These are phyloP conservation scores for Mormyrops attenuatus DNA, from an alignment of 2,797 vertebrate species.

Conservation along the genomic window DNA sequence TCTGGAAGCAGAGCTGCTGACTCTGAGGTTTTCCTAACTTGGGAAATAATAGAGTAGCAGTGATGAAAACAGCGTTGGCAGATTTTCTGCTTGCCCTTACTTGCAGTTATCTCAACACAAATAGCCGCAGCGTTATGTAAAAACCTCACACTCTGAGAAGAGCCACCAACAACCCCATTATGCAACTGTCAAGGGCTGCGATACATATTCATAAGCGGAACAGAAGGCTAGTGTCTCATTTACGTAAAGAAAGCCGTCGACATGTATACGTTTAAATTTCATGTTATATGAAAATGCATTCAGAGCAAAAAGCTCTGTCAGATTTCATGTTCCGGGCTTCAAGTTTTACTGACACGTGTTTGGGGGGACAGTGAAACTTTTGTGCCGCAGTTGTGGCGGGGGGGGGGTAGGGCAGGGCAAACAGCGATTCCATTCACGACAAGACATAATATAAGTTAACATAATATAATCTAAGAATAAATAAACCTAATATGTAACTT, in stretches of 20 bases:
- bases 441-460: neutral
- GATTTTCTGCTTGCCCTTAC: neutral
- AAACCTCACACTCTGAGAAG: slow-evolving; percentile 2
- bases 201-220: slow-evolving; percentile 17
- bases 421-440: neutral
- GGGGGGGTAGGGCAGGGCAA: neutral
- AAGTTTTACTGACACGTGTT: neutral
- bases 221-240: neutral
- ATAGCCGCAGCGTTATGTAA: neutral
- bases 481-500: neutral
- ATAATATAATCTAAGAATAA: neutral
- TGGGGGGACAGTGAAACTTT: neutral
- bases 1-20: neutral
- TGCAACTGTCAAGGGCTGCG: neutral
- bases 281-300: neutral
- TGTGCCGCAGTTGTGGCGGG: neutral
- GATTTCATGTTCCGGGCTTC: neutral
- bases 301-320: neutral
- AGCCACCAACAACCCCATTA: neutral
- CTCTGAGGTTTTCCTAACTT: neutral
- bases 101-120: neutral
- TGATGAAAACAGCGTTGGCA: neutral
- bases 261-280: neutral
- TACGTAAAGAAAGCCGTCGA: neutral
- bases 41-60: neutral